Evolutionary conservation across 2,113 vertebrate species (phyloP).

Genomic region (Silurus asotus): DNA sequence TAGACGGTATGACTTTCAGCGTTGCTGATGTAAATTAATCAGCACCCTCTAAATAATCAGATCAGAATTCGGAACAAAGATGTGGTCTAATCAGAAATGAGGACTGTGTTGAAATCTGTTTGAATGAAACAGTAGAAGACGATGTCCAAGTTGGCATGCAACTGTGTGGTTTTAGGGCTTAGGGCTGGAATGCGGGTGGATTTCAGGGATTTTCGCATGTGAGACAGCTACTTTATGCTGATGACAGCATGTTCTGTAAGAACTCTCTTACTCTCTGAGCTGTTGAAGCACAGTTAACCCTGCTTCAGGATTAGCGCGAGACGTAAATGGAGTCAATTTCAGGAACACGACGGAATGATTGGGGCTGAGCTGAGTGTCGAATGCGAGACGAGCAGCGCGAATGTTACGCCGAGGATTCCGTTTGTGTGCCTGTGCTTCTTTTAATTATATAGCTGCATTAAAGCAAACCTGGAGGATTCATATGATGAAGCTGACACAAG

Average conservation of each 20-base stretch:
- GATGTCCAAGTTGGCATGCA: not conserved
- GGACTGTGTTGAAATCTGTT: no score
- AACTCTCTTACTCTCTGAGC: not conserved
- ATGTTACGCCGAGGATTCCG: not conserved
- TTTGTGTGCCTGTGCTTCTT: not conserved
- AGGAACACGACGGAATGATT: not conserved
- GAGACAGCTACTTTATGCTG: not conserved
- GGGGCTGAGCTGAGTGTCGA: not conserved
- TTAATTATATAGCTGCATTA: not conserved
- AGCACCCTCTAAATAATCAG: not conserved
- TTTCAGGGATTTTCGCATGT: conserved; percentile 14
- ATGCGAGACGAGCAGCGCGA: no score
- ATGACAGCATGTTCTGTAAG: not conserved
- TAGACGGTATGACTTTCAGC: not conserved
- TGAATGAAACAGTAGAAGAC: not conserved
- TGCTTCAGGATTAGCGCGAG: not conserved
- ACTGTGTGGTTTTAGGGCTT: conserved; percentile 20
- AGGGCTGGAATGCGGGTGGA: conserved; percentile 15
- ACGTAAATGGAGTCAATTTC: not conserved
- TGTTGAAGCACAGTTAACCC: conserved; percentile 8
- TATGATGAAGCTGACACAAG: not conserved
- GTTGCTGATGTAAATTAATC: not conserved
- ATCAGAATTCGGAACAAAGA: not conserved
- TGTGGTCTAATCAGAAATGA: not conserved
- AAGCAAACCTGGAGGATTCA: not conserved